phyloP scores from a whole-genome alignment of 2,797 vertebrate species.

The Poecilia wingei region DNA sequence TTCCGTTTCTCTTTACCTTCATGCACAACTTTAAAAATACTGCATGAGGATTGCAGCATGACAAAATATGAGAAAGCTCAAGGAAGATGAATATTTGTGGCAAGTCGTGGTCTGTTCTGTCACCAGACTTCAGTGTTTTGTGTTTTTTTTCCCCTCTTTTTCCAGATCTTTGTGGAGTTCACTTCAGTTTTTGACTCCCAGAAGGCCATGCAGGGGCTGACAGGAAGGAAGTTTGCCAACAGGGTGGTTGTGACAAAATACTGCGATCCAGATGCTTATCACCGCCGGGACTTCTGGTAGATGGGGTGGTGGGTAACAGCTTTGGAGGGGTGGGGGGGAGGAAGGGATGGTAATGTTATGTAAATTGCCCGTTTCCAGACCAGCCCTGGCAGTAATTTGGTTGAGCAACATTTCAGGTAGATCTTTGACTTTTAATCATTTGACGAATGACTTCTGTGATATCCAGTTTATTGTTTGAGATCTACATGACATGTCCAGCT shows the following conservation, averaged over 20 bases:
- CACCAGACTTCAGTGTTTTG: background rate
- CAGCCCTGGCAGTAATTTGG: constrained; percentile 44
- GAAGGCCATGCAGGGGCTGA: constrained; percentile 96
- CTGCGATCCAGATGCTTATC: constrained; percentile 94
- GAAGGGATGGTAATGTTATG: constrained; percentile 12
- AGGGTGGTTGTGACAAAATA: constrained; percentile 96
- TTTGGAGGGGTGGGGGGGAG: background rate
- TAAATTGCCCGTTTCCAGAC: constrained; percentile 60
- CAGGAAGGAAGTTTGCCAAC: constrained; percentile 94
- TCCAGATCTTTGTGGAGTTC: constrained; percentile 94
- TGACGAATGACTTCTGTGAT: constrained; percentile 41
- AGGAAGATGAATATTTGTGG: background rate
- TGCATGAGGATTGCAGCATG: background rate
- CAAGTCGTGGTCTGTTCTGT: background rate
- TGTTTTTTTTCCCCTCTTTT: no score
- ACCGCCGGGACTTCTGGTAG: constrained; percentile 95
- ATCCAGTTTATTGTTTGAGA: constrained; percentile 45
- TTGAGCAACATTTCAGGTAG: constrained; percentile 49
- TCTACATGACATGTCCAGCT: constrained; percentile 49
- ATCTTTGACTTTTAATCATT: constrained; percentile 51
- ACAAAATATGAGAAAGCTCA: background rate
- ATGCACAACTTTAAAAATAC: background rate
- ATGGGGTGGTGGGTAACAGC: constrained; percentile 41
- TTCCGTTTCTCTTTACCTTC: background rate
- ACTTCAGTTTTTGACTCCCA: constrained; percentile 94